Conservation (phyloP, 2,888 invertebrate genomes). For the Tubiluchus corallicola region DNA sequence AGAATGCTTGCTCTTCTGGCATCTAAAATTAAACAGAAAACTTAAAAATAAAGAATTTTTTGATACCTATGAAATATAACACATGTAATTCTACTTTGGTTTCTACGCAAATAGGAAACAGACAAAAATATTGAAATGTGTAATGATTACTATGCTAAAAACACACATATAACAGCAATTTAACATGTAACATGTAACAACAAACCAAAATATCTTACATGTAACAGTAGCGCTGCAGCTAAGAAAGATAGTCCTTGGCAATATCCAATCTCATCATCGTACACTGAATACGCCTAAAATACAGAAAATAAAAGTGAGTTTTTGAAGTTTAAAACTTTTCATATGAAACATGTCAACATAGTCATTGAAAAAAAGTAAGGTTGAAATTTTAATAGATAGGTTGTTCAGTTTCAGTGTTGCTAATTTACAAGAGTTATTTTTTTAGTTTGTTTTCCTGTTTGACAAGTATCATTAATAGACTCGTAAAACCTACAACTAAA, state of each 20-base stretch:
- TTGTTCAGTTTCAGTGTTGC: too few relatives aligned
- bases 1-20: conserved; percentile 99
- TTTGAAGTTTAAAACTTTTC: too few relatives aligned
- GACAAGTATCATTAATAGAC: too few relatives aligned
- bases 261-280: conserved; percentile 93
- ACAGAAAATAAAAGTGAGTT: conserved; percentile 13
- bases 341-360: too few relatives aligned
- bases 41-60: conserved; percentile 7
- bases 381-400: too few relatives aligned
- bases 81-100: too few relatives aligned
- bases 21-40: conserved; percentile 44
- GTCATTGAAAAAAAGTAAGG: too few relatives aligned
- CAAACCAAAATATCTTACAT: conserved; percentile 44
- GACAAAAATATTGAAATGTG: conserved; percentile 6
- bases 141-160: conserved; percentile 10
- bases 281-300: conserved; percentile 72
- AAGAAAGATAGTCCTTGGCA: conserved; percentile 97
- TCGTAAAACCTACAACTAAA: conserved; percentile 9
- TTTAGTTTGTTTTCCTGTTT: too few relatives aligned
- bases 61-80: too few relatives aligned
- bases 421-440: too few relatives aligned
- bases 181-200: conserved; percentile 9
- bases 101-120: too few relatives aligned
- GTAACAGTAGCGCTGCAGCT: conserved; percentile 80
- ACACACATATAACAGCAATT: conserved; percentile 6